A percentile compares a stretch with the other conserved stretches of the same genome.
Conservation (phyloP, 2,888 invertebrate species). For the Caenorhabditis sp. region DNA sequence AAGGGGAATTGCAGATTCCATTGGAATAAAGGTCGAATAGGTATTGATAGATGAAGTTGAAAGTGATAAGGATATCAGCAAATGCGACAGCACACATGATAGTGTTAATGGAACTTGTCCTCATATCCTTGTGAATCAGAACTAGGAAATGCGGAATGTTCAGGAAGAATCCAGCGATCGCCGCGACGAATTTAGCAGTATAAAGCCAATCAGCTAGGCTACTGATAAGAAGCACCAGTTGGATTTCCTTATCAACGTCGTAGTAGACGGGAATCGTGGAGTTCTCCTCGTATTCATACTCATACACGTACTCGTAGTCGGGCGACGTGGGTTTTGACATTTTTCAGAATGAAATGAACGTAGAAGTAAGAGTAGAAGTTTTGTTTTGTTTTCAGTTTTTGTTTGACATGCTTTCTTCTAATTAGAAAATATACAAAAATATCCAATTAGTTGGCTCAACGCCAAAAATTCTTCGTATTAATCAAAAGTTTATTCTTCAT, state of each 20-base stretch:
- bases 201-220: not conserved
- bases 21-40: too few species aligned
- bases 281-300: not conserved
- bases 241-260: not conserved
- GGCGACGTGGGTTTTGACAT: too few species aligned
- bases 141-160: conserved; percentile 17
- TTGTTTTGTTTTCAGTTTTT: too few species aligned
- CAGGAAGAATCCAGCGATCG: not conserved
- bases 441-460: not conserved
- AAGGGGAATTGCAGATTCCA: not conserved
- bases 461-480: too few species aligned
- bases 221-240: not conserved
- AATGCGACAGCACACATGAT: conserved; percentile 5
- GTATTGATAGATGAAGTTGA: not conserved
- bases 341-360: too few species aligned
- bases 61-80: conserved; percentile 16
- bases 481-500: not conserved
- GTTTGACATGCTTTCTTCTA: too few species aligned
- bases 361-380: too few species aligned
- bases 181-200: not conserved
- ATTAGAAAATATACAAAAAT: not conserved
- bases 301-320: conserved; percentile 1
- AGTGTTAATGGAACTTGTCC: conserved; percentile 5
- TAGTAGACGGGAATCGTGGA: not conserved
- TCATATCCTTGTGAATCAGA: conserved; percentile 5